phyloP scores from a whole-genome alignment of 2,888 invertebrate genomes.

The Morinoia aosen region DNA sequence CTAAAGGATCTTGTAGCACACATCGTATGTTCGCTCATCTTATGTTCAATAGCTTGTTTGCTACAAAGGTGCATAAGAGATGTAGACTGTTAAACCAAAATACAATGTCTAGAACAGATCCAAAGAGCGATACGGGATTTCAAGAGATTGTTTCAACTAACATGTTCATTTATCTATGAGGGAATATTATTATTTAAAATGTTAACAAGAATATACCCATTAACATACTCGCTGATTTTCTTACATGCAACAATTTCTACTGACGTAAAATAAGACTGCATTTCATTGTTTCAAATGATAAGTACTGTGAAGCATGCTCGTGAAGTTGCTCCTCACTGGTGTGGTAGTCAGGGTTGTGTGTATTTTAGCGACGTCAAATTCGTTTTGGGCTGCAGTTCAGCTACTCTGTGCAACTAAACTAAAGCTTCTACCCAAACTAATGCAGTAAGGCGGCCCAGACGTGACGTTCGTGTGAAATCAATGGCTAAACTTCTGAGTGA shows the following conservation, averaged over 20 bases:
- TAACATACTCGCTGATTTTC: background rate
- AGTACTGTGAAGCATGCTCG: background rate
- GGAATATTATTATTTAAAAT: no score
- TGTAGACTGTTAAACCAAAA: background rate
- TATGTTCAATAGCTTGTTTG: background rate
- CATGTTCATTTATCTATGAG: background rate
- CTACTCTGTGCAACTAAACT: background rate
- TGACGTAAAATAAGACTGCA: background rate
- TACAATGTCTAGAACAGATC: background rate
- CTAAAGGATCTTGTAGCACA: background rate
- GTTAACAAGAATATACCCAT: background rate
- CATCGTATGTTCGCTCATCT: background rate
- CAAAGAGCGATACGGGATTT: background rate
- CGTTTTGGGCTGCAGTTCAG: background rate
- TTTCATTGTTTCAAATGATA: background rate
- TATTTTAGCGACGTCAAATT: background rate
- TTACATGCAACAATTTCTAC: background rate
- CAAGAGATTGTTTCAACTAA: background rate
- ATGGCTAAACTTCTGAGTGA: background rate
- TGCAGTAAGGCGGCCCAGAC: background rate
- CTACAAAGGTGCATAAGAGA: background rate
- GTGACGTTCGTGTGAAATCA: background rate
- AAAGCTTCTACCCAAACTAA: background rate
- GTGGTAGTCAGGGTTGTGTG: no score
- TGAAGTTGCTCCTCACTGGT: background rate